Percentiles rank a stretch among this genome's conserved stretches.
These are phyloP conservation scores for Trissolcus japonicus DNA, from an alignment of 2,888 invertebrate species.

Conservation along the genomic window DNA sequence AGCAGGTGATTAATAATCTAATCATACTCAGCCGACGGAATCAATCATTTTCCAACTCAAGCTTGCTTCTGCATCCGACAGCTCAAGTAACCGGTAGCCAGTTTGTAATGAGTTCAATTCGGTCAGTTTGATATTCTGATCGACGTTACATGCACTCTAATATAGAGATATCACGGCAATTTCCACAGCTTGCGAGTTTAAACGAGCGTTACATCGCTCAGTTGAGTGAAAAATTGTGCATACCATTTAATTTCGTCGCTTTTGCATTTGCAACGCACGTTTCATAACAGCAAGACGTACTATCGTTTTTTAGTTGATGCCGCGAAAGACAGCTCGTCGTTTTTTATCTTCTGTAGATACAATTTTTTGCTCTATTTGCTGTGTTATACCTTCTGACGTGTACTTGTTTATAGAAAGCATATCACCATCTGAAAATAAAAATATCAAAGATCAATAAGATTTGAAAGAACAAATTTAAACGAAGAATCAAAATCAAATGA, in stretches of 20 bases:
- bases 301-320: background rate
- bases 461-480: too few relatives aligned
- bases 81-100: constrained; percentile 64
- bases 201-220: constrained; percentile 14
- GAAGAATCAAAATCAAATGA: too few relatives aligned
- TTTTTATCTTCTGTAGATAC: too few relatives aligned
- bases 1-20: constrained; percentile 71
- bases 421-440: too few relatives aligned
- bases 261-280: constrained; percentile 11
- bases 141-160: constrained; percentile 44
- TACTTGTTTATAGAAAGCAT: too few relatives aligned
- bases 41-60: constrained; percentile 68
- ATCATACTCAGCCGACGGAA: constrained; percentile 68
- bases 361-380: too few relatives aligned
- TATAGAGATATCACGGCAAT: constrained; percentile 45
- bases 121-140: constrained; percentile 61
- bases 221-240: constrained; percentile 27
- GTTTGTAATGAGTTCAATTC: constrained; percentile 63
- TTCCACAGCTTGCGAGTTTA: constrained; percentile 15
- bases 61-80: constrained; percentile 67
- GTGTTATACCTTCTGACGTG: too few relatives aligned
- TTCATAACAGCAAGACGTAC: too few relatives aligned
- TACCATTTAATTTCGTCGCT: constrained; percentile 31
- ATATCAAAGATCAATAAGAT: too few relatives aligned
- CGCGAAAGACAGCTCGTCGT: too few relatives aligned